phyloP scores from a whole-genome alignment of 2,888 invertebrate species.

The Carterocephalus palaemon region DNA sequence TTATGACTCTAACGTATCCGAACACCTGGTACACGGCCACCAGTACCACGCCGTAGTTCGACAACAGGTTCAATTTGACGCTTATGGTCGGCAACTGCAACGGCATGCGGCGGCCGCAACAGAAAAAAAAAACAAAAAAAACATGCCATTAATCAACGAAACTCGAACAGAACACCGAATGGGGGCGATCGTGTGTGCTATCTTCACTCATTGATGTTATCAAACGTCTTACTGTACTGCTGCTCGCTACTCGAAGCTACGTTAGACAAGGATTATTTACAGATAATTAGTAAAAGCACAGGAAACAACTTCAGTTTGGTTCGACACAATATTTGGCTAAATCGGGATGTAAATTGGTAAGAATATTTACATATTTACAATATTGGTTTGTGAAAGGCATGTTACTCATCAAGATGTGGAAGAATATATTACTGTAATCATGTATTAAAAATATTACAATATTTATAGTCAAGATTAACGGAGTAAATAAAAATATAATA shows the following conservation, averaged over 20 bases:
- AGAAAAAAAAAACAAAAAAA: slow-evolving; percentile 58
- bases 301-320: slow-evolving; percentile 21
- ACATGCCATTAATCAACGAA: slow-evolving; percentile 69
- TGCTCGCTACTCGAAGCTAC: neutral
- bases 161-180: slow-evolving; percentile 19
- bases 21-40: slow-evolving; percentile 86
- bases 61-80: slow-evolving; percentile 86
- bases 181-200: slow-evolving; percentile 45
- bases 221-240: slow-evolving; percentile 20
- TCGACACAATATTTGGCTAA: slow-evolving; percentile 1
- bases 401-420: slow-evolving; percentile 9
- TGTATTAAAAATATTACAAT: no score
- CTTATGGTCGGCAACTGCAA: slow-evolving; percentile 86
- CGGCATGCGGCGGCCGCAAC: slow-evolving; percentile 38
- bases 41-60: slow-evolving; percentile 86
- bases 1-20: slow-evolving; percentile 87
- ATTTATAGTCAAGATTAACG: no score
- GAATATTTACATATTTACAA: neutral
- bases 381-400: slow-evolving; percentile 6
- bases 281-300: slow-evolving; percentile 11
- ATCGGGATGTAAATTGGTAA: neutral
- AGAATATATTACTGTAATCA: no score
- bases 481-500: no score
- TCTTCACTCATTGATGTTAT: slow-evolving; percentile 66
- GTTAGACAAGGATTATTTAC: slow-evolving; percentile 3